Conservation (phyloP, 2,888 invertebrate genomes). For the Prosopocoilus inquinatus region DNA sequence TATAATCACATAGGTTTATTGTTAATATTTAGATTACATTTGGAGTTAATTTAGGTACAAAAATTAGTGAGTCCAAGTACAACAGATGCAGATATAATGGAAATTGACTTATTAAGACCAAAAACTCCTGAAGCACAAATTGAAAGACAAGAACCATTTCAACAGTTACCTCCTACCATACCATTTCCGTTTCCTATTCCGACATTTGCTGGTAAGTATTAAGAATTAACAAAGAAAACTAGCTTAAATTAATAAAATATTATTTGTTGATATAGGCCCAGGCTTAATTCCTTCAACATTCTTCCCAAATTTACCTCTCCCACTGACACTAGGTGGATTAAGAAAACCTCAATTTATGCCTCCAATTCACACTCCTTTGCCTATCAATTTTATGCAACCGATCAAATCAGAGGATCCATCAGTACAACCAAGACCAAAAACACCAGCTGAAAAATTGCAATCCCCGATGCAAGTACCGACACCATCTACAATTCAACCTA, state of each 20-base stretch:
- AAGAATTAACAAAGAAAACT: not conserved
- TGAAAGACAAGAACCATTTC: constrained; percentile 28
- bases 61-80: constrained; percentile 12
- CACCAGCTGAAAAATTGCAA: constrained; percentile 35
- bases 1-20: constrained; percentile 1
- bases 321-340: constrained; percentile 52
- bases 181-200: constrained; percentile 56
- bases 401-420: constrained; percentile 27
- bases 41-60: constrained; percentile 4
- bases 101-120: constrained; percentile 43
- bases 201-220: constrained; percentile 39
- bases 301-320: constrained; percentile 49
- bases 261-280: constrained; percentile 51
- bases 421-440: constrained; percentile 25
- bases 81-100: constrained; percentile 9
- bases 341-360: constrained; percentile 61
- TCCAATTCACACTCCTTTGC: constrained; percentile 58
- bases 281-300: constrained; percentile 63
- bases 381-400: constrained; percentile 53
- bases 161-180: constrained; percentile 38
- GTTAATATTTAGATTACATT: not conserved
- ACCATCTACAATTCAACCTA: constrained; percentile 17
- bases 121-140: constrained; percentile 46
- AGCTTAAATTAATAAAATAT: not conserved
- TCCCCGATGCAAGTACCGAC: constrained; percentile 30